phyloP scores from a whole-genome alignment of 2,113 vertebrate genomes.

The Nothoprocta pentlandii region DNA sequence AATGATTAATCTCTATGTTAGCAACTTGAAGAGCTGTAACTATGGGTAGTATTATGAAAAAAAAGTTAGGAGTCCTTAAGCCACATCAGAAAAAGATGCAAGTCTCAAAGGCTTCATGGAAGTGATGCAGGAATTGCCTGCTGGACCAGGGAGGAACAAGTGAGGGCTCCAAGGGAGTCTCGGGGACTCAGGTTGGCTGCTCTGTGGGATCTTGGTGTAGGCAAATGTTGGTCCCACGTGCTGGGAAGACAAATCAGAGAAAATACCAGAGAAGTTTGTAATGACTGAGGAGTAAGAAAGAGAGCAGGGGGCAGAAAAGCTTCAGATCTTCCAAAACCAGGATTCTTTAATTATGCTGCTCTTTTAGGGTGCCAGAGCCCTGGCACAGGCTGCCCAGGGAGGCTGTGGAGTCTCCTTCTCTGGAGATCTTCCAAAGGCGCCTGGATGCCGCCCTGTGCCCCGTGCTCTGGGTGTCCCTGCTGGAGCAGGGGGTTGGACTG shows the following conservation, averaged over 20 bases:
- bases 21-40: not conserved
- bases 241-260: not conserved
- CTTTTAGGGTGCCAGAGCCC: not conserved
- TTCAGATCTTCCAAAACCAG: not conserved
- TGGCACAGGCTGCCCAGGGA: too few species aligned
- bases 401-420: too few species aligned
- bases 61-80: not conserved
- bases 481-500: too few species aligned
- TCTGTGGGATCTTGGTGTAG: not conserved
- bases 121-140: not conserved
- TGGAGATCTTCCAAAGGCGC: too few species aligned
- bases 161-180: not conserved
- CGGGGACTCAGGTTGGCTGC: not conserved
- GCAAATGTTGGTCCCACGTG: not conserved
- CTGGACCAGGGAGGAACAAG: not conserved
- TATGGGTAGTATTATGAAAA: not conserved
- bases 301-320: not conserved
- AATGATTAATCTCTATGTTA: not conserved
- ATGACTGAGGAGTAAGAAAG: not conserved
- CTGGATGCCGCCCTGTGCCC: too few species aligned
- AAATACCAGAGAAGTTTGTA: not conserved
- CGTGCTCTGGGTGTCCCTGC: too few species aligned
- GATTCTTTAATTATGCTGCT: not conserved
- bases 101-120: not conserved
- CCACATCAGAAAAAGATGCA: fast-evolving